Evolutionary conservation across 30 jellyfish, hydroid and myxozoan genomes (phyloP), one percentile per base, ranked within the genome.

Genomic region (Mastigias papua): DNA sequence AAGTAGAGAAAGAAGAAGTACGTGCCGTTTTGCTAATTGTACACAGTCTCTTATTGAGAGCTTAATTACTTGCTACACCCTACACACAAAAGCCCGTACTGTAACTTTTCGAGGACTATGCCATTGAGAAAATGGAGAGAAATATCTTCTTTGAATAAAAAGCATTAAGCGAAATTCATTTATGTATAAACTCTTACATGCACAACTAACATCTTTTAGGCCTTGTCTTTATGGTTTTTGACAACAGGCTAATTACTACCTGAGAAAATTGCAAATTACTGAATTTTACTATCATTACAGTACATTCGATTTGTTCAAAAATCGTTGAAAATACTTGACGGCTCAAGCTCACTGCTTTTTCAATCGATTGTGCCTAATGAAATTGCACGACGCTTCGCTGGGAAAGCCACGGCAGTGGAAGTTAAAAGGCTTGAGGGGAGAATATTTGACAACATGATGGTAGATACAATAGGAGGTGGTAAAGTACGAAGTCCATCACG

Each of bases 281-380:
- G 15, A 7, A 4, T 22, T 69, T 22, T 22, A 7, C 3, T 2
- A 30, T 22, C 6, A 33, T 61, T 62, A 8, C 80, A 78, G 89
- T 78, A 58, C 49, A 26, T 16, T 13, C 34, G 25, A 62, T 78
- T 58, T 51, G 65, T 77, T 3, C 68, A 61, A 25, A 49, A 61
- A 20, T 32, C 80, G 17, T 34, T 78, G 49, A 17, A 64, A 54
- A 62, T 78, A 26, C 58, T 78, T n/a, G 80, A 62, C 6, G 63
- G 63, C 37, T 57, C 80, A 13, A 78, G 79, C 29, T 15, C 51
- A 23, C 16, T 78, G 6, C 30, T 78, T 2, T 58, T 54, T 4
- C 89, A 73, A n/a, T 78, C 89, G 31, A 15, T 61, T 72, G 84
- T 67, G 64, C 75, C 78, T 5, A 72, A 51, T 20, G 91, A 81